Percentiles rank a stretch among this genome's conserved stretches.
These are phyloP conservation scores for Gila orcuttii DNA, from an alignment of 2,113 vertebrate species.

Conservation along the genomic window DNA sequence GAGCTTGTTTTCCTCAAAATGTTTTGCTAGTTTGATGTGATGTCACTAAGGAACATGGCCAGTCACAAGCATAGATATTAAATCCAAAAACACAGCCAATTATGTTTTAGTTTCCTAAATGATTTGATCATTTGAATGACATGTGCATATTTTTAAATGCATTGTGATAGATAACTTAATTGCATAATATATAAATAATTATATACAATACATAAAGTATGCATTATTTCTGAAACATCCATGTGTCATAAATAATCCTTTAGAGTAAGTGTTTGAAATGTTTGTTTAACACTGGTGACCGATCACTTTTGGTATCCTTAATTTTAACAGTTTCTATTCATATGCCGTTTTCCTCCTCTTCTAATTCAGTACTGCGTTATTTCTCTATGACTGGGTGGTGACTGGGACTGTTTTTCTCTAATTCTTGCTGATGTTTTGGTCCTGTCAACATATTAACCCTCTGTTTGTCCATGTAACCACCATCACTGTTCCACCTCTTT, in stretches of 20 bases:
- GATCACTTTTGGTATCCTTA: neutral
- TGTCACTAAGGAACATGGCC: neutral
- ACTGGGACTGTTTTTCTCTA: conserved; percentile 31
- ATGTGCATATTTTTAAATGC: neutral
- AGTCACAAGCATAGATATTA: neutral
- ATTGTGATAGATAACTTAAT: neutral
- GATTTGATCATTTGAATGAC: neutral
- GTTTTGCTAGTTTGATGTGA: neutral
- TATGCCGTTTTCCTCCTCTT: conserved; percentile 22
- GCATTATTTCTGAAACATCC: neutral
- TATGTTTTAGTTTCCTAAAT: neutral
- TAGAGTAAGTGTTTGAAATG: neutral
- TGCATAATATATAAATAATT: neutral
- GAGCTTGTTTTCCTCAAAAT: neutral
- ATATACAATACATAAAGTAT: neutral
- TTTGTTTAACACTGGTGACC: conserved; percentile 2
- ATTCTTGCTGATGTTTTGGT: conserved; percentile 50
- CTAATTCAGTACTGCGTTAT: neutral
- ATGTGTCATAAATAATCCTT: neutral
- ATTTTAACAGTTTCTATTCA: conserved; percentile 38
- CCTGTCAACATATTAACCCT: conserved; percentile 44
- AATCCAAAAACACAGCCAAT: neutral
- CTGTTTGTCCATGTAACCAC: conserved; percentile 57
- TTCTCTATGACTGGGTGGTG: conserved; percentile 30
- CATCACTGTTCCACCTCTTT: conserved; percentile 50